These are phyloP conservation scores for Paradoxurus hermaphroditus DNA, from an alignment of 2,113 vertebrate species.

Conservation along the genomic window DNA sequence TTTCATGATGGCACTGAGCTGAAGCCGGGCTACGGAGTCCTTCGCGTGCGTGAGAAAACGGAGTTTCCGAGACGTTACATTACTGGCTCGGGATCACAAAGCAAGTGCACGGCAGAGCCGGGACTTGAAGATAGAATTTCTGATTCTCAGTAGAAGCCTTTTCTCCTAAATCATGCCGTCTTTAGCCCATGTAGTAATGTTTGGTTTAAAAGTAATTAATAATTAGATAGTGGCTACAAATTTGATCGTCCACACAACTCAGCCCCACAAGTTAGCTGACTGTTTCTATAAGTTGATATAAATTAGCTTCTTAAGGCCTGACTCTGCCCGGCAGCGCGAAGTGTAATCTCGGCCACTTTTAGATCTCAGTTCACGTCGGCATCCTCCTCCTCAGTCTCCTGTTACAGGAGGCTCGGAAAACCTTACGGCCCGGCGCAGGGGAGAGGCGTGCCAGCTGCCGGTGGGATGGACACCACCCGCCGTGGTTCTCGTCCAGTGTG, in stretches of 20 bases:
- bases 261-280: background rate
- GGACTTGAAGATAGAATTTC: background rate
- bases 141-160: background rate
- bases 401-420: background rate
- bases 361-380: background rate
- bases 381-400: background rate
- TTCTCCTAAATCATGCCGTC: background rate
- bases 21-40: background rate
- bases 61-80: background rate
- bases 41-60: background rate
- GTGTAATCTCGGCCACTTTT: background rate
- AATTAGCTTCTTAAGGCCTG: background rate
- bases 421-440: background rate
- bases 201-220: background rate
- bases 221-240: background rate
- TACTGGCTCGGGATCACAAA: background rate
- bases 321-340: background rate
- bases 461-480: background rate
- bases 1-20: background rate
- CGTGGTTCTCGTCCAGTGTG: background rate
- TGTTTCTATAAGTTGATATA: background rate
- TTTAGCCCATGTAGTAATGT: background rate
- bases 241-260: background rate
- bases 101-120: background rate
- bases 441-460: background rate